Evolutionary conservation across 2,113 vertebrate species (phyloP).

Genomic region (Marcusenius ussheri): DNA sequence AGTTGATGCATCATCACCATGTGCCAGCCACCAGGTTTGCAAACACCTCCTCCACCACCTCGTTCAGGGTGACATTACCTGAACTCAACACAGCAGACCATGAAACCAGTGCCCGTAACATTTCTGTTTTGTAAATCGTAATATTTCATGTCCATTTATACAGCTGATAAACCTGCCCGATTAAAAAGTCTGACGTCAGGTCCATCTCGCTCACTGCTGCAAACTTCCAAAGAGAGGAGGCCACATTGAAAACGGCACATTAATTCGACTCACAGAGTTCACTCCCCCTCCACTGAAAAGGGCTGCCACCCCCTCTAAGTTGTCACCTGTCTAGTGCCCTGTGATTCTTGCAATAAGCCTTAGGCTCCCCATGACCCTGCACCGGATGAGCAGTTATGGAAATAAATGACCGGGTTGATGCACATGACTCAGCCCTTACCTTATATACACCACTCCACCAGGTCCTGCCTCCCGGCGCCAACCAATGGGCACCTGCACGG

Average conservation of each 20-base stretch:
- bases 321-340: not conserved
- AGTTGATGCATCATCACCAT: not conserved
- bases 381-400: not conserved
- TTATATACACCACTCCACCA: conserved; percentile 82
- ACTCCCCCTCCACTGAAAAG: not conserved
- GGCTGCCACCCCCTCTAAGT: not conserved
- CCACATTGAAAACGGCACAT: not conserved
- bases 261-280: not conserved
- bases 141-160: not conserved
- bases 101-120: not conserved
- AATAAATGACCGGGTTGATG: not conserved
- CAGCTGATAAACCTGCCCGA: not conserved
- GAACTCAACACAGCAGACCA: not conserved
- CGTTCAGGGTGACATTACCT: not conserved
- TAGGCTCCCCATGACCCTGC: not conserved
- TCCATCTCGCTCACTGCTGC: not conserved
- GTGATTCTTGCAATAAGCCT: not conserved
- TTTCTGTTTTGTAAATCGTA: not conserved
- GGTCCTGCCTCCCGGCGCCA: conserved; percentile 88
- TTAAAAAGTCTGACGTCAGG: not conserved
- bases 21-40: not conserved
- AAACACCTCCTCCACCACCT: not conserved
- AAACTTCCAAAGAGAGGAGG: not conserved
- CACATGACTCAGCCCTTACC: conserved; percentile 59
- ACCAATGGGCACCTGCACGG: conserved; percentile 93